Conservation (phyloP, 2,113 vertebrate species). For the Perca fluviatilis region DNA sequence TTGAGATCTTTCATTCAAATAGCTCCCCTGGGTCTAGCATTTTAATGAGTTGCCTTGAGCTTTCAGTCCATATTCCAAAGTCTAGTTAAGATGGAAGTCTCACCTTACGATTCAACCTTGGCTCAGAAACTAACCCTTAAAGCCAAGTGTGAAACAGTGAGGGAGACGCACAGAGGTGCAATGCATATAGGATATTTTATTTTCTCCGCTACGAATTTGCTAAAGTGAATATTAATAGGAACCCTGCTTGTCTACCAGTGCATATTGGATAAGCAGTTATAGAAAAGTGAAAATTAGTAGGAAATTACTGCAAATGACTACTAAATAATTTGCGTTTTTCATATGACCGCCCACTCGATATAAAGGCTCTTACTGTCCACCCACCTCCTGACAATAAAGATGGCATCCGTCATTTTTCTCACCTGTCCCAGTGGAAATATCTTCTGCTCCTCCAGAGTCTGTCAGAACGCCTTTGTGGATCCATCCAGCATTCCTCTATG, state of each 20-base stretch:
- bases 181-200: neutral
- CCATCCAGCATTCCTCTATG: neutral
- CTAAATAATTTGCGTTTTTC: neutral
- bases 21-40: conserved; percentile 52
- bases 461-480: conserved; percentile 12
- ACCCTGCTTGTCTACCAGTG: neutral
- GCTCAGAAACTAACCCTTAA: conserved; percentile 26
- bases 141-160: neutral
- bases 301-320: neutral
- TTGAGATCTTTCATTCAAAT: conserved; percentile 63
- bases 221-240: neutral
- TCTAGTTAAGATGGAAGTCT: conserved; percentile 52
- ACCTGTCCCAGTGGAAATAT: conserved; percentile 2
- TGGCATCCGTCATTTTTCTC: neutral
- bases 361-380: neutral
- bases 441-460: neutral
- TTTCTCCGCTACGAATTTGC: neutral
- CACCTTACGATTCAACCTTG: conserved; percentile 44
- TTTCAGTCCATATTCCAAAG: conserved; percentile 45
- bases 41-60: conserved; percentile 67
- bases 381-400: neutral
- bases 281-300: neutral
- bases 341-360: neutral
- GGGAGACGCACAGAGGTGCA: neutral
- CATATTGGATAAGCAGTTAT: neutral